Conservation (phyloP, 1,140 invertebrate species). For the Macrobrachium nipponense region DNA sequence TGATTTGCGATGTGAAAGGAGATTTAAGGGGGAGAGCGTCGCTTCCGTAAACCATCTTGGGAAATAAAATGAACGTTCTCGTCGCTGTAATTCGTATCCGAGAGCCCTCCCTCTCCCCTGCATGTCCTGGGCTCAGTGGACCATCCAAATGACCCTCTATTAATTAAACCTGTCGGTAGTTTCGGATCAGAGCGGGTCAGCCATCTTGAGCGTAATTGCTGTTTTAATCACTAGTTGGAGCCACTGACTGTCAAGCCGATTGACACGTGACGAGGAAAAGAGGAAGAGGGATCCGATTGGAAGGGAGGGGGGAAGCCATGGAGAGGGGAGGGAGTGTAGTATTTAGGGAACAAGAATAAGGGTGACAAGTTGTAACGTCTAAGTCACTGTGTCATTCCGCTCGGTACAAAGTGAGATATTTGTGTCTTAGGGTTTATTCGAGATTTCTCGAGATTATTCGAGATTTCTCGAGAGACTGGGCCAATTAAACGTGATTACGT, state of each 20-base stretch:
- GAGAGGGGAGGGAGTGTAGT: neutral
- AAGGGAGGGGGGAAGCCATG: neutral
- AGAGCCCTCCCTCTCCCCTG: neutral
- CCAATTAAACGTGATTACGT: too few relatives aligned
- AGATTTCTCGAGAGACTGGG: too few relatives aligned
- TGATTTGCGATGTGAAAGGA: too few relatives aligned
- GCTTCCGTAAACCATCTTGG: neutral
- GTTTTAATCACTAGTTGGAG: conserved; percentile 53
- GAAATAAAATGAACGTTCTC: neutral
- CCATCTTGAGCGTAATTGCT: conserved; percentile 58
- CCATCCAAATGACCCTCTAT: conserved; percentile 50
- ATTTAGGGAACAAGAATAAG: neutral
- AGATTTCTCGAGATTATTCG: too few relatives aligned
- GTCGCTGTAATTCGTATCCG: neutral
- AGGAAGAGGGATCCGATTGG: neutral
- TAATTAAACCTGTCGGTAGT: conserved; percentile 55
- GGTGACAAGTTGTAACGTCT: neutral
- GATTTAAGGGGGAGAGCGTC: too few relatives aligned
- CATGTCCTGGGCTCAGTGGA: conserved; percentile 21
- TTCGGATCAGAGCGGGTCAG: conserved; percentile 37
- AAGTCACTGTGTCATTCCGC: too few relatives aligned
- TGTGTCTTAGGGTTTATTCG: too few relatives aligned
- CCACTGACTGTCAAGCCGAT: conserved; percentile 50
- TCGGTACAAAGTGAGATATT: too few relatives aligned
- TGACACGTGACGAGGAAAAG: conserved; percentile 48